These are phyloP conservation scores for Leptinotarsa defecta DNA, from an alignment of 1,140 invertebrate species.

Conservation along the genomic window DNA sequence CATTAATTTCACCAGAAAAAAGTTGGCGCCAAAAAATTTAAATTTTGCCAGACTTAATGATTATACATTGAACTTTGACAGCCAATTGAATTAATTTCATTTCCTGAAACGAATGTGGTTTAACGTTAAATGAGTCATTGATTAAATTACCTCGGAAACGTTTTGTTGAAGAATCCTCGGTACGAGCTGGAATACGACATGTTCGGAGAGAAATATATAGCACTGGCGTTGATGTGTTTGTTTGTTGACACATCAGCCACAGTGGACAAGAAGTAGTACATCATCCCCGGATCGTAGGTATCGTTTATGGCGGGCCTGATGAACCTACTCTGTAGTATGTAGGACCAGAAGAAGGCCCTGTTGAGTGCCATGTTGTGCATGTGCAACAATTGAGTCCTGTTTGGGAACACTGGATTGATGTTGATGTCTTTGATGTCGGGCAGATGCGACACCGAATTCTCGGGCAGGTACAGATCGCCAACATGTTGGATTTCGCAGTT, in stretches of 20 bases:
- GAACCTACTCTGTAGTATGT: conserved; percentile 89
- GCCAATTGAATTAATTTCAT: too few species aligned
- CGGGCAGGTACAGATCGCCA: conserved; percentile 81
- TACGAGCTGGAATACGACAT: conserved; percentile 94
- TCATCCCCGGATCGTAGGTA: conserved; percentile 94
- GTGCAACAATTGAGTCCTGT: conserved; percentile 89
- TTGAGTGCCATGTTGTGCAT: conserved; percentile 95
- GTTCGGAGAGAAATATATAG: conserved; percentile 94
- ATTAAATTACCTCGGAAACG: conserved; percentile 67
- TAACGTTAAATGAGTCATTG: too few species aligned
- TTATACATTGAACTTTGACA: too few species aligned
- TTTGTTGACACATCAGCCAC: conserved; percentile 94
- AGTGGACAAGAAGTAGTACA: conserved; percentile 96
- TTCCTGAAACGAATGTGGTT: too few species aligned
- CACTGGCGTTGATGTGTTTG: conserved; percentile 89
- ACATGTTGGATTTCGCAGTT: conserved; percentile 89
- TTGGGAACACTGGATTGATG: conserved; percentile 93
- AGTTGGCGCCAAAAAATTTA: too few species aligned
- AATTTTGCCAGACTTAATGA: too few species aligned
- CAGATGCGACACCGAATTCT: conserved; percentile 84
- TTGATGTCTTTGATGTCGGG: conserved; percentile 95
- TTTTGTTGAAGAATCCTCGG: conserved; percentile 95
- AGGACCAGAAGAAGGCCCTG: conserved; percentile 94
- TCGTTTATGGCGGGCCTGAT: conserved; percentile 88
- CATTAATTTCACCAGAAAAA: too few species aligned